Percentiles rank a stretch among this genome's conserved stretches.
Conservation (phyloP, 2,113 vertebrate genomes). For the Gambusia affinis region DNA sequence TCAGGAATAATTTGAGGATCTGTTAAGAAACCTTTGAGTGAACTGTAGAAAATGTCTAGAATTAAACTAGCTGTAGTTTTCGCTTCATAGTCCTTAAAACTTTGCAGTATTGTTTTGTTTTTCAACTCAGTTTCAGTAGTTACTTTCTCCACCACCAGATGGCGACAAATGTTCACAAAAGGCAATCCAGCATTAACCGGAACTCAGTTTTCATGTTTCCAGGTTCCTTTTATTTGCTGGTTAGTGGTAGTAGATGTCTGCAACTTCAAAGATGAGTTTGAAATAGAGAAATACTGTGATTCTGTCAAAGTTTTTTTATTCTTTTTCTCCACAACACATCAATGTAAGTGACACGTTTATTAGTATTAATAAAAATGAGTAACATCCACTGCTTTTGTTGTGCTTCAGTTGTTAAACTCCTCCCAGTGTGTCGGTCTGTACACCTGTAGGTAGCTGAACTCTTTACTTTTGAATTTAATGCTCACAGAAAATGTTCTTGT, state of each 20-base stretch:
- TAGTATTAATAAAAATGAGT: background rate
- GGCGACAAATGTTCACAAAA: constrained; percentile 48
- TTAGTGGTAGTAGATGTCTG: background rate
- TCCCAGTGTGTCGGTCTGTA: constrained; percentile 21
- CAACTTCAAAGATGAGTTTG: background rate
- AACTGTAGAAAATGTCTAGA: background rate
- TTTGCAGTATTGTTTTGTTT: background rate
- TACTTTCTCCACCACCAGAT: constrained; percentile 56
- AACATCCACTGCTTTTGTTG: background rate
- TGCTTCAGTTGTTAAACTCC: background rate
- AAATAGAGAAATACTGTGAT: background rate
- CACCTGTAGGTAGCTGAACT: constrained; percentile 34
- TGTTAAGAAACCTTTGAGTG: too few species aligned
- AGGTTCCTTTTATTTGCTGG: background rate
- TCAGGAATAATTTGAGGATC: too few species aligned
- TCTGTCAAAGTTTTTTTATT: too few species aligned
- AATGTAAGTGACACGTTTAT: background rate
- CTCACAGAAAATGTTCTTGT: constrained; percentile 26
- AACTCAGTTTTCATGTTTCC: background rate
- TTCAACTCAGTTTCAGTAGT: background rate
- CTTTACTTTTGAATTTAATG: constrained; percentile 27
- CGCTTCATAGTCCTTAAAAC: background rate
- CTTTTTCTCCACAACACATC: too few species aligned
- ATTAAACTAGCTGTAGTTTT: background rate
- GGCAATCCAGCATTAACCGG: background rate